Evolutionary conservation across 2,113 vertebrate genomes (phyloP), one percentile per base, ranked within the genome.

Genomic region (Catharus minimus): DNA sequence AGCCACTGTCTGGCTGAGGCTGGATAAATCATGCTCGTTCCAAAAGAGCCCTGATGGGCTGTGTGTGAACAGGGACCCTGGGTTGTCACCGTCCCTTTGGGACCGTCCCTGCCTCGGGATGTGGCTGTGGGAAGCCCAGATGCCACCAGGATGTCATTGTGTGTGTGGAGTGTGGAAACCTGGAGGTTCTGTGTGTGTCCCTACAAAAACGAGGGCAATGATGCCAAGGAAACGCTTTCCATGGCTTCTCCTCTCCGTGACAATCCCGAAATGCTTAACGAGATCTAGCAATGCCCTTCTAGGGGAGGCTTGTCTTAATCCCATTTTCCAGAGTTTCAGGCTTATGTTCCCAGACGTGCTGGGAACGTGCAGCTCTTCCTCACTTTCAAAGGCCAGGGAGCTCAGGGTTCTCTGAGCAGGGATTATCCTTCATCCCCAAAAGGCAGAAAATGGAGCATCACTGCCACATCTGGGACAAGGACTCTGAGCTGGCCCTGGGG

Each of bases 281-380:
- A 91, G 91, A 58, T 88, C 75, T 19, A 26, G 41, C 81, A 66
- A 10, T 44, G 68, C 80, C 82, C 78, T 86, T 74, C 75, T 27
- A 76, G 89, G 91, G 44, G 4, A 82, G 92, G 69, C 60, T 95
- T 52, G 15, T 67, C 67, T 84, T 95, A 90, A 93, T 90, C 92
- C 83, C 52, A 67, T 94, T 96, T 92, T 90, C 81, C 82, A n/a
- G 94, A 81, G 69, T 61, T 71, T 68, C 32, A 16, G 43, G 81
- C 77, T 94, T 61, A 39, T 17, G 39, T 86, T 86, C 88, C 53
- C 92, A 92, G 83, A 53, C 61, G 1, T 12, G 46, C 78, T 49
- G 85, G 44, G 26, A 86, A 57, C 11, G 26, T 62, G 76, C 32
- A 2, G 72, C 10, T 60, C 47, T 24, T 18, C 19, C 36, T 47